A percentile compares a stretch with the other conserved stretches of the same genome.
These are phyloP conservation scores for Arbacia lixula DNA, from an alignment of 53 echinoderm and acorn worm species.

Conservation along the genomic window DNA sequence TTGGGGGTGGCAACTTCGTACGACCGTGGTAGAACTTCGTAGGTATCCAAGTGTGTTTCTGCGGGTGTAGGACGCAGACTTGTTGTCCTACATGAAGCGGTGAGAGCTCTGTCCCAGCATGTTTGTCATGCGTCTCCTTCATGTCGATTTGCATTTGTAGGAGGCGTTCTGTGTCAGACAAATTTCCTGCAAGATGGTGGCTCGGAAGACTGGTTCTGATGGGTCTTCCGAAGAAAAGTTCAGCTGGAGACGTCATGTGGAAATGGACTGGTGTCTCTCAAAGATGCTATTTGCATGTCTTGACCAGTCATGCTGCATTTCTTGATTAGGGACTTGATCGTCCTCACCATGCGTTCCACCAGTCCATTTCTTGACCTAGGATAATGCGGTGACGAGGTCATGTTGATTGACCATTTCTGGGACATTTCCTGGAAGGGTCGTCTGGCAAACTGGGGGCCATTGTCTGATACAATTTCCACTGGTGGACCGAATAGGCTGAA, in stretches of 20 bases:
- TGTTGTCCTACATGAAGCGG: slow-evolving; percentile 63
- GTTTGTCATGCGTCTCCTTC: slow-evolving; percentile 54
- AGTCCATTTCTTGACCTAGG: slow-evolving; percentile 66
- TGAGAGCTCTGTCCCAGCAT: slow-evolving; percentile 45
- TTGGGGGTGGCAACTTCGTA: slow-evolving; percentile 62
- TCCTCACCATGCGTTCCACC: slow-evolving; percentile 64
- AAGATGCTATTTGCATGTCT: slow-evolving; percentile 41
- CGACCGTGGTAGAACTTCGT: slow-evolving; percentile 63
- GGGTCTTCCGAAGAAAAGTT: slow-evolving; percentile 59
- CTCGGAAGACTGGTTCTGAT: slow-evolving; percentile 54
- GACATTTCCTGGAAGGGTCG: slow-evolving; percentile 57
- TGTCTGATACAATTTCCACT: slow-evolving; percentile 62
- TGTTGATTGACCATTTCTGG: slow-evolving; percentile 41
- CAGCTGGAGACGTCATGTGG: slow-evolving; percentile 66
- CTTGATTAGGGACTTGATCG: slow-evolving; percentile 60
- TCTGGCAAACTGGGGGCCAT: slow-evolving; percentile 63
- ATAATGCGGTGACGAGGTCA: slow-evolving; percentile 30
- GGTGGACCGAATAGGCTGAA: slow-evolving; percentile 55
- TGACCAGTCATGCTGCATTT: slow-evolving; percentile 61
- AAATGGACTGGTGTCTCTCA: slow-evolving; percentile 57
- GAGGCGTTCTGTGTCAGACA: neutral
- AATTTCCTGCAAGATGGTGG: slow-evolving; percentile 32
- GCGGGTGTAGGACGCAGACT: slow-evolving; percentile 50
- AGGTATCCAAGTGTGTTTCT: slow-evolving; percentile 48
- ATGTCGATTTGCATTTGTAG: slow-evolving; percentile 7